Evolutionary conservation across 2,888 invertebrate genomes (phyloP).

Genomic region (Cosmia pyralina): DNA sequence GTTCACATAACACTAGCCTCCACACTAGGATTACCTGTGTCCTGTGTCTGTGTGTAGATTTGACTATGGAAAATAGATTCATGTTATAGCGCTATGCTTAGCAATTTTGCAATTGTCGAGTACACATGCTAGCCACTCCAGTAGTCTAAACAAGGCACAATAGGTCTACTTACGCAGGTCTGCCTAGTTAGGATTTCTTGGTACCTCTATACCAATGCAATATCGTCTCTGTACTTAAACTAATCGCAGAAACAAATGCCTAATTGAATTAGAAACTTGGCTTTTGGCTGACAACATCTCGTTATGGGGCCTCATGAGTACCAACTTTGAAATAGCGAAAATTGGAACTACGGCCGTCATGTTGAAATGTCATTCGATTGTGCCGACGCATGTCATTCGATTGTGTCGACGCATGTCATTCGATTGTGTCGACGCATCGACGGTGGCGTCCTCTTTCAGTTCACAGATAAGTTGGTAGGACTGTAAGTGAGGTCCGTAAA

Average conservation of each 20-base stretch:
- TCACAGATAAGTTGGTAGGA: no score
- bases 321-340: no score
- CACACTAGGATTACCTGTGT: no score
- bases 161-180: not conserved
- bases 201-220: conserved; percentile 11
- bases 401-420: no score
- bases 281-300: not conserved
- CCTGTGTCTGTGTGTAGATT: not conserved
- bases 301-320: no score
- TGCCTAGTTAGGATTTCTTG: conserved; percentile 19
- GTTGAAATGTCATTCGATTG: no score
- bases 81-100: not conserved
- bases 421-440: no score
- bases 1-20: no score
- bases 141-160: conserved; percentile 29
- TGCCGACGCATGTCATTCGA: no score
- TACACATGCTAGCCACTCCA: not conserved
- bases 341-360: no score
- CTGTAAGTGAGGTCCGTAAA: no score
- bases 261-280: not conserved
- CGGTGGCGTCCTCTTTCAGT: no score
- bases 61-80: not conserved
- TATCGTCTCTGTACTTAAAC: conserved; percentile 2
- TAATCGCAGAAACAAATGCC: not conserved
- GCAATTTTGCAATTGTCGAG: not conserved